Percentiles rank a stretch among this genome's conserved stretches.
Conservation (phyloP, 2,888 invertebrate genomes). For the Heliconius charithonia region DNA sequence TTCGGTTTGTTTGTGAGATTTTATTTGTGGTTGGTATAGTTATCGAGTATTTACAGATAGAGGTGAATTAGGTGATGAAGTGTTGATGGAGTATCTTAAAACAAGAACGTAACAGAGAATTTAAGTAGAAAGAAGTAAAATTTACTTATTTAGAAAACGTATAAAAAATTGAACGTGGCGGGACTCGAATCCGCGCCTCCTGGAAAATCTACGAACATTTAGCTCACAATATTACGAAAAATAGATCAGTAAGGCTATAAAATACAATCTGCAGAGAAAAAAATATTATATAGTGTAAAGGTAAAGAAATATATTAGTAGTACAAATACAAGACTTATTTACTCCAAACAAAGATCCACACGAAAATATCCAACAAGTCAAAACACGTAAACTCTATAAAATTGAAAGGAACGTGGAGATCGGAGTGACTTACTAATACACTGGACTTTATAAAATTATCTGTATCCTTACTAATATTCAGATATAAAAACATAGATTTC, state of each 20-base stretch:
- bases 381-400: not conserved
- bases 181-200: no score
- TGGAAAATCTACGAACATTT: no score
- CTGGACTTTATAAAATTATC: not conserved
- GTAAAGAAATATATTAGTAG: no score
- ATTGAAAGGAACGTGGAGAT: not conserved
- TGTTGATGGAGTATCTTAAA: not conserved
- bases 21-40: constrained; percentile 16
- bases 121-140: not conserved
- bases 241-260: no score
- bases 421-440: not conserved
- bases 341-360: no score
- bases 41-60: constrained; percentile 19
- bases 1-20: constrained; percentile 29
- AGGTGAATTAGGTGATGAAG: constrained; percentile 1
- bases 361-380: not conserved
- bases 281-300: no score
- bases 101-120: not conserved
- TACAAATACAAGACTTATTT: no score
- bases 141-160: no score
- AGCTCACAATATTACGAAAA: no score
- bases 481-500: not conserved
- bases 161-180: no score
- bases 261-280: no score
- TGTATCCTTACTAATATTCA: not conserved